Evolutionary conservation across 2,888 invertebrate species (phyloP), one percentile per base, ranked within the genome.

Genomic region (Cactoblastis cactorum): DNA sequence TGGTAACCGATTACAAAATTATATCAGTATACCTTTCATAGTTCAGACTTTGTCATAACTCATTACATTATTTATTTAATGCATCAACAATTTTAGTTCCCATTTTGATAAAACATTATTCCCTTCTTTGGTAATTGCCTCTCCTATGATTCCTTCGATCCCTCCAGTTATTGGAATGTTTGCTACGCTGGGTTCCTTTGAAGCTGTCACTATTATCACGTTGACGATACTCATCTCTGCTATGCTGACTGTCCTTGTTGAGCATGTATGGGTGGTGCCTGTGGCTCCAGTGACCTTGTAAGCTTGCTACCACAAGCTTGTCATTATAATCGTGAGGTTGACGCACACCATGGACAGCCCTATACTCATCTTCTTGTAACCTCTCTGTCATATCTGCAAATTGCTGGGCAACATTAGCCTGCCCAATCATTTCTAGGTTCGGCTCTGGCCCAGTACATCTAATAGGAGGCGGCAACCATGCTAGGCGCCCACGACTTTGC

Each of bases 221-320:
- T n/a, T 61, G 53, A 28, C 76, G 68, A 12, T 65, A 74, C n/a
- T 79, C 77, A 53, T 77, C 77, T 55, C 71, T 54, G n/a, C 58
- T 57, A 46, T 58, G 68, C 17, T 73, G 70, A 6, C 28, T 43
- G 43, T 79, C 83, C 54, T 78, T 77, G 17, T 32, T 41, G 1
- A 72, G 45, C 39, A 78, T 74, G 52, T 86, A 86, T 0, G 87
- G 86, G 55, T 90, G 86, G 57, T 87, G 88, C 52, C 89, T 71
- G 49, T 87, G 81, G 1, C 80, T 69, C 90, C 90, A 90, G 57
- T 90, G 86, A 3, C 90, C 90, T 63, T 89, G 89, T 59, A 90
- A 76, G 55, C 90, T 90, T 8, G 88, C 87, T 53, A 82, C 67
- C 8, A 80, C 77, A 33, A 89, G 60, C 45, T 77, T 76, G 52